Evolutionary conservation across 2,888 invertebrate species (phyloP).

Genomic region (Petrolisthes cinctipes): DNA sequence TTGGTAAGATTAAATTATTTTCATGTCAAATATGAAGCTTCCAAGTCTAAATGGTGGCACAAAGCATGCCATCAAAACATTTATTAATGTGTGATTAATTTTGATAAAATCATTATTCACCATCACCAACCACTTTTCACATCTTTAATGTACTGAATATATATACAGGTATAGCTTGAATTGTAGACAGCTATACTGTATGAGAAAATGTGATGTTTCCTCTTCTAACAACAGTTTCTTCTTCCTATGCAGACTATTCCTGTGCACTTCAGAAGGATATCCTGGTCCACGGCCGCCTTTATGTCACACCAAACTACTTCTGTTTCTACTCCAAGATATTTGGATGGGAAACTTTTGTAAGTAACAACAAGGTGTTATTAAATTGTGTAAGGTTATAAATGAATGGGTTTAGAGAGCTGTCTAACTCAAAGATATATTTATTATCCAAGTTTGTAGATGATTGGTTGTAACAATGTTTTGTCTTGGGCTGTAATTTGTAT

Average conservation of each 20-base stretch:
- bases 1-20: no score
- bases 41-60: no score
- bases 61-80: no score
- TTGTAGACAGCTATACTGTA: no score
- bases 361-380: constrained; percentile 11
- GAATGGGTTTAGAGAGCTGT: no score
- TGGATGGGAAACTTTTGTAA: constrained; percentile 66
- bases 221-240: no score
- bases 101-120: no score
- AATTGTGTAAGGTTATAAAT: neutral
- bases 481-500: neutral
- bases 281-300: constrained; percentile 93
- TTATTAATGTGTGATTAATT: no score
- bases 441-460: neutral
- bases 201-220: neutral
- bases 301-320: constrained; percentile 93
- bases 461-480: neutral
- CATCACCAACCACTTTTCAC: no score
- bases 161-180: no score
- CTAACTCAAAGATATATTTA: neutral
- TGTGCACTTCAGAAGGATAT: constrained; percentile 96
- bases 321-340: constrained; percentile 99
- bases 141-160: no score
- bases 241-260: constrained; percentile 85
- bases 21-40: no score